These are phyloP conservation scores for Drosophila equinoxialis DNA, from an alignment of 1,140 invertebrate species.

Conservation along the genomic window DNA sequence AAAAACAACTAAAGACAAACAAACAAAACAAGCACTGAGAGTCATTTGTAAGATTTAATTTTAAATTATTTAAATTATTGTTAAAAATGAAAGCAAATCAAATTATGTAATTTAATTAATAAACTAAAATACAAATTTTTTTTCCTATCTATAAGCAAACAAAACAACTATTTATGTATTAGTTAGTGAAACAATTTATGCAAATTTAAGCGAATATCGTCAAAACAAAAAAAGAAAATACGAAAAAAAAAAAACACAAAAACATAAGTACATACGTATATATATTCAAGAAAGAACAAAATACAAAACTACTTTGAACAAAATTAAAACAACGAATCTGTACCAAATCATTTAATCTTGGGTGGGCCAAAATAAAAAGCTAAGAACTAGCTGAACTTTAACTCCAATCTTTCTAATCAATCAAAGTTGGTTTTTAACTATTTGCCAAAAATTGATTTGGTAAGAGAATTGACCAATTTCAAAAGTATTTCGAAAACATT, in stretches of 20 bases:
- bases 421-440: too few relatives aligned
- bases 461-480: too few relatives aligned
- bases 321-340: background rate
- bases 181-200: constrained; percentile 73
- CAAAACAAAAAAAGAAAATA: constrained; percentile 48
- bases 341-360: background rate
- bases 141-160: constrained; percentile 43
- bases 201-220: constrained; percentile 61
- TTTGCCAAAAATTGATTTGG: too few relatives aligned
- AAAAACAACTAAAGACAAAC: constrained; percentile 39
- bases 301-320: constrained; percentile 14
- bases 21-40: constrained; percentile 67
- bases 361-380: background rate
- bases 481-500: too few relatives aligned
- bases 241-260: constrained; percentile 45
- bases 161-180: constrained; percentile 71
- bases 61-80: constrained; percentile 71
- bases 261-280: constrained; percentile 5
- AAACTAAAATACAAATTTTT: constrained; percentile 20
- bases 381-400: too few relatives aligned
- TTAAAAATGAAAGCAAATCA: constrained; percentile 35
- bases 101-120: constrained; percentile 18
- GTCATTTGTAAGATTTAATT: constrained; percentile 70
- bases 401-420: background rate
- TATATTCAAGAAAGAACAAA: constrained; percentile 12